phyloP scores from a whole-genome alignment of 1,140 invertebrate genomes.

The Ylistrum balloti region DNA sequence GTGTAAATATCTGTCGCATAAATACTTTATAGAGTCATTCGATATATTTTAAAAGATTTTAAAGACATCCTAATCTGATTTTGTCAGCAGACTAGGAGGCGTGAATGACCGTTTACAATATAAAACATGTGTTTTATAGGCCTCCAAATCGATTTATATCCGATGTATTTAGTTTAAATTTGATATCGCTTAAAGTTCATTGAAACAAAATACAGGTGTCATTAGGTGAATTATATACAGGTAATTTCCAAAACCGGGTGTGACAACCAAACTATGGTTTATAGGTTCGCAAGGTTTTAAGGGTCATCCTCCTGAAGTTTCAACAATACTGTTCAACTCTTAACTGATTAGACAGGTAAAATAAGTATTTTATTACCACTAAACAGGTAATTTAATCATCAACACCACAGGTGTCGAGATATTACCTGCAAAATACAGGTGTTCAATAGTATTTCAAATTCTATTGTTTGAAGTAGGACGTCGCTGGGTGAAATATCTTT shows the following conservation, averaged over 20 bases:
- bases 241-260: conserved; percentile 4
- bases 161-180: background rate
- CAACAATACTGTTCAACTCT: background rate
- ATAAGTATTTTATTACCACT: conserved; percentile 26
- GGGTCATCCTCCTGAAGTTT: background rate
- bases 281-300: background rate
- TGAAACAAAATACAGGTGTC: conserved; percentile 25
- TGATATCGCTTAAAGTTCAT: conserved; percentile 26
- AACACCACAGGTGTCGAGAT: conserved; percentile 11
- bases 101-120: background rate
- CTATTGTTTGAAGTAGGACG: background rate
- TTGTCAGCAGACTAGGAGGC: background rate
- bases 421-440: conserved; percentile 18
- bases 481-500: background rate
- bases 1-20: background rate
- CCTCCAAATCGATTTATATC: background rate
- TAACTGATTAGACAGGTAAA: conserved; percentile 24
- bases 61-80: background rate
- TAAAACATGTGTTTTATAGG: background rate
- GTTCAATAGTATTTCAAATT: conserved; percentile 8
- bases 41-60: conserved; percentile 1
- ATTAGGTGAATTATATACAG: background rate
- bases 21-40: background rate
- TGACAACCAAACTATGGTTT: conserved; percentile 34
- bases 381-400: conserved; percentile 35